Base-by-base conservation (phyloP, 92 coral and sea anemone species). In the Phenganax stokvisi region DNA sequence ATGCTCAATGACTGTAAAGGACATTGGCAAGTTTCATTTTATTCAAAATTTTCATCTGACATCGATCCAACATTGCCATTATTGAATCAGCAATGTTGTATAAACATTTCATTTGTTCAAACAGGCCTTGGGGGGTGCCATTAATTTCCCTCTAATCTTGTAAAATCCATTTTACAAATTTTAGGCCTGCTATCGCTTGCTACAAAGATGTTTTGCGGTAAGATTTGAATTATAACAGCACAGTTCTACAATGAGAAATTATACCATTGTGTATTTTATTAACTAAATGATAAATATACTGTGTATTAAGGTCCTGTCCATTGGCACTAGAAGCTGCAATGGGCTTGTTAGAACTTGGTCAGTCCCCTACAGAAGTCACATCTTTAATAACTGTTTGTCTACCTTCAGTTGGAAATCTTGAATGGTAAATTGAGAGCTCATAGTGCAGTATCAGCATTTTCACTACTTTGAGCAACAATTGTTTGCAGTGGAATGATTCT, bases 121-220 rank as follows among this genome's bases (percentile, higher is more conserved):
- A 37, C 47, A 37, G 2, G 47, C 47, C 47, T 37, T 37, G 2
- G 47, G 47, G 47, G 47, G 5, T 37, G 3, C 47, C 47, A 37
- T 37, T 37, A 37, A 37, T 5, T 37, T 37, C 47, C 47, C 47
- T 20, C 47, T 20, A 5, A 55, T 57, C n/a, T 52, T 55, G 13
- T 11, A 47, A 11, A 27, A 61, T 74, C 20, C 27, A 8, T 37
- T 28, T 52, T 60, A 16, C 12, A 53, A 56, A 76, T 12, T 17
- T 47, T 66, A 96, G 99, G 83, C 90, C 99, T 47, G 94, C 99
- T 60, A 90, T 96, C 47, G 92, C 99, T 60, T 96, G 99, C 83
- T 96, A 90, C 79, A 96, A 96, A 81, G 99, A 96, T 79, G 99
- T 96, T 55, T 84, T 96, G 75, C 89, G 99, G 99, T 96, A 53